These are phyloP conservation scores for Atherix ibis DNA, from an alignment of 2,888 invertebrate genomes.

Conservation along the genomic window DNA sequence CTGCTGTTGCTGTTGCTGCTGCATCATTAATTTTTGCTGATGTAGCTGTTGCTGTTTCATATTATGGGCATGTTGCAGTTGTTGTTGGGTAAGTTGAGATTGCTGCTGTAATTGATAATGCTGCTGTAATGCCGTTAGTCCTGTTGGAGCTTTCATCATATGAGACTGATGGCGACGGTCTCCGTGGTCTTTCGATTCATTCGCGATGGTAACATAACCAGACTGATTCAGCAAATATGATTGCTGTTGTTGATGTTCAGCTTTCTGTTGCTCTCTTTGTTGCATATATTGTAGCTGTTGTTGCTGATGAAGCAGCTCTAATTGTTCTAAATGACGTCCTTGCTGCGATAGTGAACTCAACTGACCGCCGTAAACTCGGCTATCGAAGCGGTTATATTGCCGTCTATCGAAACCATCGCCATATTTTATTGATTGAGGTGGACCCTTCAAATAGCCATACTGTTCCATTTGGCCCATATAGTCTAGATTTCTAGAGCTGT, in stretches of 20 bases:
- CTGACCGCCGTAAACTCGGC: too few relatives aligned
- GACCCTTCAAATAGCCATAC: background rate
- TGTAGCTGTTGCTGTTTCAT: conserved; percentile 7
- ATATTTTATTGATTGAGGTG: conserved; percentile 1
- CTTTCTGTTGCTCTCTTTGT: conserved; percentile 11
- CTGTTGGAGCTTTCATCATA: conserved; percentile 7
- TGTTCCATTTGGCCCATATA: conserved; percentile 15
- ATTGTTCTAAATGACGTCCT: background rate
- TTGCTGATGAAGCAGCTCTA: conserved; percentile 1
- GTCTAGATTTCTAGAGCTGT: conserved; percentile 26
- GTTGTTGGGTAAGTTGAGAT: conserved; percentile 4
- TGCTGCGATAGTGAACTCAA: background rate
- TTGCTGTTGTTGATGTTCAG: conserved; percentile 12
- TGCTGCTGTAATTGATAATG: conserved; percentile 1
- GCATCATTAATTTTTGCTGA: conserved; percentile 10
- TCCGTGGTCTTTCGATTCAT: conserved; percentile 15
- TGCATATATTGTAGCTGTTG: conserved; percentile 9
- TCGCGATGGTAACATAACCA: conserved; percentile 13
- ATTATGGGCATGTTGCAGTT: conserved; percentile 19
- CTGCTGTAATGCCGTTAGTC: conserved; percentile 22
- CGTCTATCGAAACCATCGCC: conserved; percentile 4
- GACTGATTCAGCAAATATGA: conserved; percentile 14
- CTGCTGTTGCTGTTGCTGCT: conserved; percentile 9
- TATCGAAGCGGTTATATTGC: background rate
- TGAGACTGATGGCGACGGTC: background rate